phyloP scores from a whole-genome alignment of 2,888 invertebrate species.

The Eudasyphora cyanicolor region DNA sequence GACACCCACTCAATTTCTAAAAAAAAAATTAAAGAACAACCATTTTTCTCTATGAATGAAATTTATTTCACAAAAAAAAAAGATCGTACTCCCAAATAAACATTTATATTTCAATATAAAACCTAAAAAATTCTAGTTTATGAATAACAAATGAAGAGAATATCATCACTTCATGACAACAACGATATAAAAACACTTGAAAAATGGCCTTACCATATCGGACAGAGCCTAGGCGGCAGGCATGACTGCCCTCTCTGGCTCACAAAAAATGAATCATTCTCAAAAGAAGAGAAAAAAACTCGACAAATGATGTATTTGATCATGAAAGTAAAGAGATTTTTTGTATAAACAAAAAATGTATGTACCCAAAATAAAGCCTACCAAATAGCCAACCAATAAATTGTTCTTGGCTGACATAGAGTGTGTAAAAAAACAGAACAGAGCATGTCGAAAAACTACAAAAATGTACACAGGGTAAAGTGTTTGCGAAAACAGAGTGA shows the following conservation, averaged over 20 bases:
- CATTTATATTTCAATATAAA: not conserved
- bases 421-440: not conserved
- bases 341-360: not conserved
- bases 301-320: not conserved
- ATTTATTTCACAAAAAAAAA: not conserved
- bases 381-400: conserved; percentile 8
- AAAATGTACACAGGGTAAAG: too few species aligned
- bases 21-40: not conserved
- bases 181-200: not conserved
- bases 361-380: not conserved
- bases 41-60: not conserved
- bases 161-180: conserved; percentile 13
- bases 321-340: not conserved
- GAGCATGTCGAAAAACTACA: not conserved
- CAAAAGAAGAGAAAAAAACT: not conserved
- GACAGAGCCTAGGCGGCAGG: not conserved
- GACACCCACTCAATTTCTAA: conserved; percentile 4
- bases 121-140: not conserved
- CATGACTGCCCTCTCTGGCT: not conserved
- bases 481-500: too few species aligned
- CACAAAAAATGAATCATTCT: too few species aligned
- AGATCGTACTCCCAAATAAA: conserved; percentile 23
- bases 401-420: not conserved
- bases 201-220: not conserved
- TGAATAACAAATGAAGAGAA: not conserved